These are phyloP conservation scores for Xylota sylvarum DNA, from an alignment of 2,888 invertebrate species.

Conservation along the genomic window DNA sequence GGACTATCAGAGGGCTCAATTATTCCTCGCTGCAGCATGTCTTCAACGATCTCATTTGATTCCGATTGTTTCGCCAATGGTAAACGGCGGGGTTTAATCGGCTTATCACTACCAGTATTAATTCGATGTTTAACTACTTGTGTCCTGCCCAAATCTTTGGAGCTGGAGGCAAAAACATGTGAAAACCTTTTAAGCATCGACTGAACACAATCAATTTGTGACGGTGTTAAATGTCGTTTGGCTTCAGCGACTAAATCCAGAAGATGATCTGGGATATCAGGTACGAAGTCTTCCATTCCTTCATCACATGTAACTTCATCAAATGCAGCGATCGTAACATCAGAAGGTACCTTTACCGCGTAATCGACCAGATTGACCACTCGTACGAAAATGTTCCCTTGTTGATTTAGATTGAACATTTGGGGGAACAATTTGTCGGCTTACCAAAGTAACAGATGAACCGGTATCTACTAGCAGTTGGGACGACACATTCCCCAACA, in stretches of 20 bases:
- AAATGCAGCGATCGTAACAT: neutral
- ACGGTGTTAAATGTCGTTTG: neutral
- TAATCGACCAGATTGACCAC: too few species aligned
- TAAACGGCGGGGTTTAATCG: conserved; percentile 25
- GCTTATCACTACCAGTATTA: neutral
- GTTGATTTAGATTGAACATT: too few species aligned
- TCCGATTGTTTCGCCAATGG: conserved; percentile 35
- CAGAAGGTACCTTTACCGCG: neutral
- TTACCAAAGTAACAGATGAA: too few species aligned
- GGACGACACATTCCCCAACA: too few species aligned
- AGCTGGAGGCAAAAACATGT: too few species aligned
- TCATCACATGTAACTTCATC: neutral
- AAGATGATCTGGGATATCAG: neutral
- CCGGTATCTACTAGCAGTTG: too few species aligned
- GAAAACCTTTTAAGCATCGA: neutral
- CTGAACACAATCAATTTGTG: neutral
- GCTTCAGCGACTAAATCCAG: neutral
- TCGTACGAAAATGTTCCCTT: too few species aligned
- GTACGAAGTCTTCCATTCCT: neutral
- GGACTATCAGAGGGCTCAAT: conserved; percentile 42
- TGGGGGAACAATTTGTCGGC: too few species aligned
- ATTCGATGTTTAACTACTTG: neutral
- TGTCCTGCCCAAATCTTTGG: neutral
- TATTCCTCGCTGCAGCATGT: conserved; percentile 24
- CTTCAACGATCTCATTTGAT: conserved; percentile 25